Conservation (phyloP, 2,113 vertebrate species). For the Syngnathus typhle region DNA sequence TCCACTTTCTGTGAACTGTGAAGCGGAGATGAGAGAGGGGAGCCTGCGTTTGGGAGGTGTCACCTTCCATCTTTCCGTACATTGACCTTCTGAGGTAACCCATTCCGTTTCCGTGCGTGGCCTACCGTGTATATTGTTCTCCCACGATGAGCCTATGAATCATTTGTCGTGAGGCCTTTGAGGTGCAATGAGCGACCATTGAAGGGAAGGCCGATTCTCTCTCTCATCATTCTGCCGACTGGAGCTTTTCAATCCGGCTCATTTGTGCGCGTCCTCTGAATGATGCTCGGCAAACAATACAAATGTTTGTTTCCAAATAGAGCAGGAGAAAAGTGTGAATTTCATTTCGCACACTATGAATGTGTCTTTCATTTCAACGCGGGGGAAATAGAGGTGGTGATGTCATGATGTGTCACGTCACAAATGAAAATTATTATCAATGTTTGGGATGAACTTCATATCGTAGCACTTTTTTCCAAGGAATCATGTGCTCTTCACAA, state of each 20-base stretch:
- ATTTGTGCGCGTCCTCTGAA: not conserved
- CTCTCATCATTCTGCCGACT: conserved; percentile 37
- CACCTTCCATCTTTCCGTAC: conserved; percentile 55
- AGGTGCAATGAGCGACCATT: conserved; percentile 22
- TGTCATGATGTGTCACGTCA: no score
- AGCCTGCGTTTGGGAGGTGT: conserved; percentile 37
- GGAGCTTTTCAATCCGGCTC: conserved; percentile 36
- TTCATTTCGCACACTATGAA: no score
- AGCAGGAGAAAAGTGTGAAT: not conserved
- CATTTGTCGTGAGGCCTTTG: conserved; percentile 34
- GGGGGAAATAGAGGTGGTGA: not conserved
- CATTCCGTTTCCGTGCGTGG: conserved; percentile 2
- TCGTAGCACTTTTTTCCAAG: not conserved
- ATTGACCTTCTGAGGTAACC: conserved; percentile 48
- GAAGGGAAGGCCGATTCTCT: conserved; percentile 38
- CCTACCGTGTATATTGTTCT: conserved; percentile 14
- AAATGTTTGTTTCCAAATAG: not conserved
- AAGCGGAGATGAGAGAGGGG: not conserved
- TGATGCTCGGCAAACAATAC: not conserved
- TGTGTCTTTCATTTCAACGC: not conserved
- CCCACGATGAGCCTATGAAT: conserved; percentile 35
- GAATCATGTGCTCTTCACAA: not conserved
- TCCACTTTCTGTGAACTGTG: not conserved
- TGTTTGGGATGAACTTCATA: no score
- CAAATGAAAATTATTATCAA: no score